These are phyloP conservation scores for Rhagium mordax DNA, from an alignment of 2,888 invertebrate species.

Conservation along the genomic window DNA sequence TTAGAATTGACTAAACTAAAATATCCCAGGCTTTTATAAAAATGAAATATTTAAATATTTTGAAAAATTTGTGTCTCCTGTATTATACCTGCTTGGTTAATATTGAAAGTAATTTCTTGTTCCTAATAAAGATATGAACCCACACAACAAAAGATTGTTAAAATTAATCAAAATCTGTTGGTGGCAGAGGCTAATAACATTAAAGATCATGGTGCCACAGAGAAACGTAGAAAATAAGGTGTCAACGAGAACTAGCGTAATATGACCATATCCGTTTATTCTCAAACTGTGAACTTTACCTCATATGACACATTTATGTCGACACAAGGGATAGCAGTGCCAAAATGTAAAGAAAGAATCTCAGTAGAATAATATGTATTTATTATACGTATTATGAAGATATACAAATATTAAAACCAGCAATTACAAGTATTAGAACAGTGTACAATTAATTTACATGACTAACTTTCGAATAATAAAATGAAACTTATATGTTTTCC, in stretches of 20 bases:
- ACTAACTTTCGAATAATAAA: too few species aligned
- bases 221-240: slow-evolving; percentile 11
- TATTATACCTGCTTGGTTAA: background rate
- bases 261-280: background rate
- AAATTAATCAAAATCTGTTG: slow-evolving; percentile 15
- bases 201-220: slow-evolving; percentile 17
- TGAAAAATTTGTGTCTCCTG: too few species aligned
- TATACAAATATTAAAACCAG: too few species aligned
- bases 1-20: too few species aligned
- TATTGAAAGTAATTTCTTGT: background rate
- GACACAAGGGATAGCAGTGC: background rate
- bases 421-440: too few species aligned
- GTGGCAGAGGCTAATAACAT: background rate
- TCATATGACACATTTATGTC: slow-evolving; percentile 11
- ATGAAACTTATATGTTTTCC: too few species aligned
- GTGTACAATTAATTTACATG: too few species aligned
- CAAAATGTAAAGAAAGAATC: background rate
- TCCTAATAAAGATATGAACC: too few species aligned
- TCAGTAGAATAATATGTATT: background rate
- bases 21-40: too few species aligned
- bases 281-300: slow-evolving; percentile 14
- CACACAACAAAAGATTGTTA: background rate
- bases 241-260: slow-evolving; percentile 6
- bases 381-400: background rate
- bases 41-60: too few species aligned